Evolutionary conservation across 2,888 invertebrate genomes (phyloP).

Genomic region (Acanthococcus lagerstroemiae): DNA sequence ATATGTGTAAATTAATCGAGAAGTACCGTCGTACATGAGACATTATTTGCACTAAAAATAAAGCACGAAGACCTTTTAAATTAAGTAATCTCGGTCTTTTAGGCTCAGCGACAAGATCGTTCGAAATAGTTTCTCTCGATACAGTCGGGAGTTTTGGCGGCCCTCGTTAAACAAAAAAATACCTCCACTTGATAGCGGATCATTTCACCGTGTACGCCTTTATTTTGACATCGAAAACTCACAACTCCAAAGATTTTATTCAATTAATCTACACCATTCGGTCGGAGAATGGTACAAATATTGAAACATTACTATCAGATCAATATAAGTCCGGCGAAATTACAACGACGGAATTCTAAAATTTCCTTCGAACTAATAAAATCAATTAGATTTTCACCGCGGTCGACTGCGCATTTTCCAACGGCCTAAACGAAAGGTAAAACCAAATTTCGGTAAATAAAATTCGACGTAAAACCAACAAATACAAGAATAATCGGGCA

Average conservation of each 20-base stretch:
- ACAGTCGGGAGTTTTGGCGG: slow-evolving; percentile 39
- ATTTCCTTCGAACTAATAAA: slow-evolving; percentile 36
- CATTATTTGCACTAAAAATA: slow-evolving; percentile 35
- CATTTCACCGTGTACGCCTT: slow-evolving; percentile 39
- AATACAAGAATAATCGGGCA: slow-evolving; percentile 34
- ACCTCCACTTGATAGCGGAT: slow-evolving; percentile 39
- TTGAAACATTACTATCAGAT: slow-evolving; percentile 38
- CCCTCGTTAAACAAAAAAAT: slow-evolving; percentile 39
- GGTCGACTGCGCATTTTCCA: slow-evolving; percentile 35
- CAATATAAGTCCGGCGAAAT: slow-evolving; percentile 40
- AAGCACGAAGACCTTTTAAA: slow-evolving; percentile 33
- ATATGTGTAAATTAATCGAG: slow-evolving; percentile 7
- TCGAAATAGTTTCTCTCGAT: slow-evolving; percentile 39
- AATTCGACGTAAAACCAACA: slow-evolving; percentile 37
- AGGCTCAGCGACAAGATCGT: slow-evolving; percentile 36
- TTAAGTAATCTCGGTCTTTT: slow-evolving; percentile 35
- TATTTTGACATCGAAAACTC: slow-evolving; percentile 38
- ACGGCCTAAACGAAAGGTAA: slow-evolving; percentile 36
- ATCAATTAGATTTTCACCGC: slow-evolving; percentile 35
- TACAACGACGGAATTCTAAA: slow-evolving; percentile 39
- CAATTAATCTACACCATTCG: slow-evolving; percentile 36
- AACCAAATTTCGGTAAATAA: slow-evolving; percentile 39
- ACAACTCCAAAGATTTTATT: slow-evolving; percentile 38
- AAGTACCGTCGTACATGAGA: slow-evolving; percentile 20
- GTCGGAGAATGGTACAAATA: slow-evolving; percentile 33